Evolutionary conservation across 2,888 invertebrate genomes (phyloP).

Genomic region (Eupithecia insigniata): DNA sequence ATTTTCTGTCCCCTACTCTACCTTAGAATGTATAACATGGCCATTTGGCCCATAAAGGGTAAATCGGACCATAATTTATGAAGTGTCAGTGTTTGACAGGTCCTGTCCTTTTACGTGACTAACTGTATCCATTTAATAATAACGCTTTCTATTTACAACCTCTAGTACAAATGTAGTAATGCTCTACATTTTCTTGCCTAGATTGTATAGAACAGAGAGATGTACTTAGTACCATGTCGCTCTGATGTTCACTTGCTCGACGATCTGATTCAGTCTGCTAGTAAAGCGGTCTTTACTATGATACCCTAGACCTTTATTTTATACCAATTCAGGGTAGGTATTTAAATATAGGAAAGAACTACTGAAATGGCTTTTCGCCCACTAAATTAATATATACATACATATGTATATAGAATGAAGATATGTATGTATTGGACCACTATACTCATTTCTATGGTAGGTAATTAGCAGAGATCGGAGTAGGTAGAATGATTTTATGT

Average conservation of each 20-base stretch:
- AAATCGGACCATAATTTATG: constrained; percentile 15
- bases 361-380: too few species aligned
- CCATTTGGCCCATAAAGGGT: neutral
- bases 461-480: too few species aligned
- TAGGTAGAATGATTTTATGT: too few species aligned
- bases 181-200: neutral
- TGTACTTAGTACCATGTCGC: neutral
- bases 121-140: neutral
- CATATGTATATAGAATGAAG: too few species aligned
- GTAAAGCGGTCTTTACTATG: too few species aligned
- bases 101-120: neutral
- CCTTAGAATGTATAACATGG: constrained; percentile 2
- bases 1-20: neutral
- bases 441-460: too few species aligned
- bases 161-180: neutral
- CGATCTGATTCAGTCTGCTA: too few species aligned
- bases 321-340: too few species aligned
- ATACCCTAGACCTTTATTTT: too few species aligned
- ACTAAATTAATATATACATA: too few species aligned
- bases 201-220: neutral
- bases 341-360: too few species aligned
- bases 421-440: too few species aligned
- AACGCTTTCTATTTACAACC: neutral
- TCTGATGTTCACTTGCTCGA: neutral
- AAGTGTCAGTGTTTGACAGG: constrained; percentile 13